A percentile compares a stretch with the other conserved stretches of the same genome.
Conservation (phyloP, 2,797 vertebrate species). For the Cuniculus paca region DNA sequence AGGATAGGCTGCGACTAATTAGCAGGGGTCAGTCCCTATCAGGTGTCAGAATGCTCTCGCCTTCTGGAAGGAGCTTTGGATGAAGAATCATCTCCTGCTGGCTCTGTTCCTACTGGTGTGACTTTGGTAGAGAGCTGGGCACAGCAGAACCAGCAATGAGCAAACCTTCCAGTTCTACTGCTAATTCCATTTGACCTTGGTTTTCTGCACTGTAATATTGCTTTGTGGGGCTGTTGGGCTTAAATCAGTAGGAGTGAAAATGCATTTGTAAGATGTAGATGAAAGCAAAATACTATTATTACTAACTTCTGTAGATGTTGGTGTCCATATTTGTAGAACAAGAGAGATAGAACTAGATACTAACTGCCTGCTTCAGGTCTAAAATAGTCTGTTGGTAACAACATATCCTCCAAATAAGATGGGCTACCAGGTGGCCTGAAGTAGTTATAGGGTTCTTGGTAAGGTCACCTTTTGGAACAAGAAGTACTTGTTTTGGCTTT, state of each 20-base stretch:
- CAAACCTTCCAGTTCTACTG: not conserved
- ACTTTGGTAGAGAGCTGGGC: conserved; percentile 12
- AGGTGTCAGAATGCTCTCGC: conserved; percentile 56
- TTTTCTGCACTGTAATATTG: not conserved
- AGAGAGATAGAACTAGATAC: not conserved
- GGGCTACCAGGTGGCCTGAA: not conserved
- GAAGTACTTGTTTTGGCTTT: not conserved
- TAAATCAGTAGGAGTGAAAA: not conserved
- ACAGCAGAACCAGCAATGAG: not conserved
- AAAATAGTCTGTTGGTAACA: not conserved
- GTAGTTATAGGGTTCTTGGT: not conserved
- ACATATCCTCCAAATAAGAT: not conserved
- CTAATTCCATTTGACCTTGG: conserved; percentile 7
- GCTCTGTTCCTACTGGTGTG: conserved; percentile 27
- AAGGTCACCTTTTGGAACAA: not conserved
- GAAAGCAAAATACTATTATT: not conserved
- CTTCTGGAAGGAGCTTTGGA: conserved; percentile 62
- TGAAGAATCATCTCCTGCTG: conserved; percentile 51
- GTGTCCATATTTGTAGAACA: not conserved
- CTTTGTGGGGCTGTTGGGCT: not conserved
- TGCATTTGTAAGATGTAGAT: not conserved
- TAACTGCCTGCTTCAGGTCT: not conserved
- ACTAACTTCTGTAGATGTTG: not conserved
- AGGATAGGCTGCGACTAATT: conserved; percentile 60
- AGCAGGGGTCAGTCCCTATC: conserved; percentile 54